Percentiles rank a stretch among this genome's conserved stretches.
These are phyloP conservation scores for Theodoxus fluviatilis DNA, from an alignment of 2,888 invertebrate genomes.

Conservation along the genomic window DNA sequence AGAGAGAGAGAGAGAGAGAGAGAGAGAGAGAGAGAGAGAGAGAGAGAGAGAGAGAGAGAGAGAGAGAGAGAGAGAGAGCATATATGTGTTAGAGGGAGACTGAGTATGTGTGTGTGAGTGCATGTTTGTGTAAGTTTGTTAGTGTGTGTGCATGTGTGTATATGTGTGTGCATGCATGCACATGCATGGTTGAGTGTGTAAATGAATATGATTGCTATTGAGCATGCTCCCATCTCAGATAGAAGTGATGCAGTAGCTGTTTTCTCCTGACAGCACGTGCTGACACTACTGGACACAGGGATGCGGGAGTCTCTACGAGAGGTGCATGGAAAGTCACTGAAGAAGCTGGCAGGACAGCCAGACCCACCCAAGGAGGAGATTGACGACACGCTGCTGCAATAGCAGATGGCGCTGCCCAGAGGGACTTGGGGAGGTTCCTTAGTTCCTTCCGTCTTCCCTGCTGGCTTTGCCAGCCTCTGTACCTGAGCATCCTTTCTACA, in stretches of 20 bases:
- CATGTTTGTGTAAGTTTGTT: neutral
- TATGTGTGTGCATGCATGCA: neutral
- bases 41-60: constrained; percentile 3
- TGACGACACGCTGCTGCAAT: constrained; percentile 79
- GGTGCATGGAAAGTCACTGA: constrained; percentile 86
- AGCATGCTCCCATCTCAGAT: no score
- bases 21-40: neutral
- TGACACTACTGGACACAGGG: constrained; percentile 81
- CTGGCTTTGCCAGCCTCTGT: no score
- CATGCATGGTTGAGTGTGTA: neutral
- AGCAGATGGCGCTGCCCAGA: no score
- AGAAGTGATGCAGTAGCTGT: no score
- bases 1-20: neutral
- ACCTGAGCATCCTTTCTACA: no score
- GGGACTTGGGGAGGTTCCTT: no score
- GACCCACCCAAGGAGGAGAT: constrained; percentile 85
- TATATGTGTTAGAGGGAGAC: neutral
- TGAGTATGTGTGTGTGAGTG: neutral
- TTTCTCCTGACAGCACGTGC: constrained; percentile 72
- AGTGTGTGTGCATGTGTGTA: neutral
- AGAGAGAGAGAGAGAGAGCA: constrained; percentile 18
- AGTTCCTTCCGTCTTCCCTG: no score
- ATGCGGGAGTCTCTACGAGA: constrained; percentile 88
- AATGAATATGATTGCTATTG: neutral
- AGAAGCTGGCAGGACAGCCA: constrained; percentile 78